These are phyloP conservation scores for Oscheius sp. DNA, from an alignment of 2,888 invertebrate species.

Conservation along the genomic window DNA sequence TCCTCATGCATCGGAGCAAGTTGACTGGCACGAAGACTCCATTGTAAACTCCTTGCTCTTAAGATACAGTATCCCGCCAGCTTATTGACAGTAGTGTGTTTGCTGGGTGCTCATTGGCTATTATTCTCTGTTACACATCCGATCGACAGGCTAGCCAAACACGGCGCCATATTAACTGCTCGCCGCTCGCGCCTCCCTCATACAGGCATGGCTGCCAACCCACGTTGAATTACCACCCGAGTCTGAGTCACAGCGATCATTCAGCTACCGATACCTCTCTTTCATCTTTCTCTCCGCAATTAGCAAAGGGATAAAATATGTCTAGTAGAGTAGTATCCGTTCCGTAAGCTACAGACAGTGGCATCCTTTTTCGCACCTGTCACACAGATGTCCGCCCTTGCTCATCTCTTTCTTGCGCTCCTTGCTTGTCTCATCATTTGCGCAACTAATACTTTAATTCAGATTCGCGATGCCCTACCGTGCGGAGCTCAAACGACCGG, in stretches of 20 bases:
- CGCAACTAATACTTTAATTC: not conserved
- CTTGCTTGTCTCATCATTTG: not conserved
- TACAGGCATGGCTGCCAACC: conserved; percentile 24
- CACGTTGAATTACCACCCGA: conserved; percentile 12
- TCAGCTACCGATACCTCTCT: not conserved
- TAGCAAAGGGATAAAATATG: too few relatives aligned
- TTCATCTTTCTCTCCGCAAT: too few relatives aligned
- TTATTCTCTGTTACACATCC: conserved; percentile 35
- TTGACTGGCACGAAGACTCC: conserved; percentile 19
- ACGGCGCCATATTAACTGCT: conserved; percentile 31
- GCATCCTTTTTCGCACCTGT: not conserved
- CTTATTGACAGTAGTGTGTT: conserved; percentile 36
- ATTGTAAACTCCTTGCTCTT: conserved; percentile 28
- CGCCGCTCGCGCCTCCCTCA: conserved; percentile 26
- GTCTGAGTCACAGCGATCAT: not conserved
- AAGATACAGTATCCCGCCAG: conserved; percentile 31
- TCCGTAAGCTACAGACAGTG: not conserved
- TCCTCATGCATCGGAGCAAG: not conserved
- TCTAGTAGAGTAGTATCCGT: too few relatives aligned
- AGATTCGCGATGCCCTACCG: conserved; percentile 63
- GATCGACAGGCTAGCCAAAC: conserved; percentile 32
- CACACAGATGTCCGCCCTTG: not conserved
- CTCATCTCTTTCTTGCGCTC: not conserved
- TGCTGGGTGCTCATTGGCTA: conserved; percentile 34
- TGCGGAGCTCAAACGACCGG: conserved; percentile 70